Conservation (phyloP, 2,888 invertebrate species). For the Drosophila cognata region DNA sequence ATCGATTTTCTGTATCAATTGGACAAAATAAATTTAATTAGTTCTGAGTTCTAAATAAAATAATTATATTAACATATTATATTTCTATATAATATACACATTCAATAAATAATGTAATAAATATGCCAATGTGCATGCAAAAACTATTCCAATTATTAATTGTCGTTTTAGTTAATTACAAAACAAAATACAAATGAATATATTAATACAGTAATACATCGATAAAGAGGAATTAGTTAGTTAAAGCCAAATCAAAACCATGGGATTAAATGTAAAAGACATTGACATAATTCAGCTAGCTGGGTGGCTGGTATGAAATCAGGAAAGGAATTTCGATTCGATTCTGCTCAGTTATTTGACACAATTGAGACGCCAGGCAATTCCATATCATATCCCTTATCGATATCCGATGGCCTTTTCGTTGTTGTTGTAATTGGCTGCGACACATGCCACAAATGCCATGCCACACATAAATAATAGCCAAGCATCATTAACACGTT, state of each 20-base stretch:
- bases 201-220: no score
- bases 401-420: constrained; percentile 15
- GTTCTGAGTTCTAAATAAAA: not conserved
- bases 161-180: not conserved
- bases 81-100: no score
- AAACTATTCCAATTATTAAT: not conserved
- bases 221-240: not conserved
- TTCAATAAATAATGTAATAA: no score
- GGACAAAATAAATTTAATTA: not conserved
- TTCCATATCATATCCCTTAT: constrained; percentile 1
- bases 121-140: no score
- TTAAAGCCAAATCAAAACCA: not conserved
- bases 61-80: no score
- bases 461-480: constrained; percentile 3
- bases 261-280: not conserved
- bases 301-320: not conserved
- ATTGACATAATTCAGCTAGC: not conserved
- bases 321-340: not conserved
- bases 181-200: not conserved
- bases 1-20: not conserved
- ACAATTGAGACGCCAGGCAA: constrained; percentile 10
- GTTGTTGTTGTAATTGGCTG: constrained; percentile 15
- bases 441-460: constrained; percentile 16
- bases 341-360: not conserved
- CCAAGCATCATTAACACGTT: constrained; percentile 47